These are phyloP conservation scores for Dicyrtoma fusca DNA, from an alignment of 2,888 invertebrate genomes.

Conservation along the genomic window DNA sequence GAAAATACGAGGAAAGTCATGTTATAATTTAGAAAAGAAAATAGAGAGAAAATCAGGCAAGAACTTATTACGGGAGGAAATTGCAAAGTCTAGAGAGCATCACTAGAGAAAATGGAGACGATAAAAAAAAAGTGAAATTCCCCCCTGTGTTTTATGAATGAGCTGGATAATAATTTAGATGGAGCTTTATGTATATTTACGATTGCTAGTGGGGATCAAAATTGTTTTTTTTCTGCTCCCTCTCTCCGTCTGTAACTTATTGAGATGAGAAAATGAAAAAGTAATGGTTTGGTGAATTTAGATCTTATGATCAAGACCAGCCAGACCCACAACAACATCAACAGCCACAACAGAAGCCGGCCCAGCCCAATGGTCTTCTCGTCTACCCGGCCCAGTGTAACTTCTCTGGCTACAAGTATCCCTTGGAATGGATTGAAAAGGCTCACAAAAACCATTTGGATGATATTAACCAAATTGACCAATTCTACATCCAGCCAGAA, in stretches of 20 bases:
- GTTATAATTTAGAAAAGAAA: not conserved
- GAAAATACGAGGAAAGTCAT: no score
- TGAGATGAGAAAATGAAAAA: conserved; percentile 29
- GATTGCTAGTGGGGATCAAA: not conserved
- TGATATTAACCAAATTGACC: conserved; percentile 38
- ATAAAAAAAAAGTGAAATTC: conserved; percentile 7
- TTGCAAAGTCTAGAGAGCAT: not conserved
- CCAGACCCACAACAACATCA: not conserved
- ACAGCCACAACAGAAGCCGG: not conserved
- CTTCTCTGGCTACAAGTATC: conserved; percentile 90
- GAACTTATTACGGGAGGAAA: no score
- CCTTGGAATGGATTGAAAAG: conserved; percentile 71
- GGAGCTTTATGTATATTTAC: conserved; percentile 4
- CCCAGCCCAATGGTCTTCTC: conserved; percentile 64
- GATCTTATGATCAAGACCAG: no score
- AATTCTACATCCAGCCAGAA: conserved; percentile 44
- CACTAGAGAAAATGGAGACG: not conserved
- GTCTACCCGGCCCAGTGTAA: conserved; percentile 92
- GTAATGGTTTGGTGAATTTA: not conserved
- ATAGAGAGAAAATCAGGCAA: not conserved
- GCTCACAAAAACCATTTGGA: conserved; percentile 65
- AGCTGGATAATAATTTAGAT: not conserved
- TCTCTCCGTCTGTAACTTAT: not conserved
- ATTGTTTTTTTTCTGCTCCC: not conserved
- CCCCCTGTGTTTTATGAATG: conserved; percentile 9